These are phyloP conservation scores for Calcarius lapponicus DNA, from an alignment of 2,797 vertebrate species.

Conservation along the genomic window DNA sequence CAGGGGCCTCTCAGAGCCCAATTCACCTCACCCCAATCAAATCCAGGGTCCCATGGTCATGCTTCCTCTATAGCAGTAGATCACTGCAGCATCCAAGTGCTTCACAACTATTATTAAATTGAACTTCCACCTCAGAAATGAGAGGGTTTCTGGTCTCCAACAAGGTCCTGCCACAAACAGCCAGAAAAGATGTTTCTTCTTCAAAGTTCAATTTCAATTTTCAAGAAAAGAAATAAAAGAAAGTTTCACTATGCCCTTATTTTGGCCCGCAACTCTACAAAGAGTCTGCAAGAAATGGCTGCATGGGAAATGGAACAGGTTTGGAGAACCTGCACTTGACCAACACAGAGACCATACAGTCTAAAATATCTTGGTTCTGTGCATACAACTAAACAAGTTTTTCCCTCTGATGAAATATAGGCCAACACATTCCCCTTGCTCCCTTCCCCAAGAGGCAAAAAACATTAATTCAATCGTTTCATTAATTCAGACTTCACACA, in stretches of 20 bases:
- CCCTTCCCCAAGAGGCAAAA: constrained; percentile 41
- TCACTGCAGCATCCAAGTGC: neutral
- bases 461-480: constrained; percentile 57
- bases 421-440: constrained; percentile 8
- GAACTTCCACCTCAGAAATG: neutral
- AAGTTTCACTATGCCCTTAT: neutral
- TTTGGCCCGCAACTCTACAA: neutral
- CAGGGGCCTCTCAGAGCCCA: neutral
- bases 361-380: neutral
- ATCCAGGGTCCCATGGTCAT: rapidly evolving
- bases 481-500: constrained; percentile 64
- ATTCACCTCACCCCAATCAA: neutral
- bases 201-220: neutral
- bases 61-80: neutral
- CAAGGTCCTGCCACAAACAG: neutral
- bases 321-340: neutral
- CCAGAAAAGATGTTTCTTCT: neutral
- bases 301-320: neutral
- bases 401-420: constrained; percentile 49
- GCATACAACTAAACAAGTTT: neutral
- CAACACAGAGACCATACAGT: neutral
- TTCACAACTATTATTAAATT: neutral
- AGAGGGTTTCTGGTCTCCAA: neutral
- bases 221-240: neutral
- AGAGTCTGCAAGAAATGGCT: neutral